Base-by-base conservation (phyloP, 2,113 vertebrate genomes). In the Delphinapterus leucas region DNA sequence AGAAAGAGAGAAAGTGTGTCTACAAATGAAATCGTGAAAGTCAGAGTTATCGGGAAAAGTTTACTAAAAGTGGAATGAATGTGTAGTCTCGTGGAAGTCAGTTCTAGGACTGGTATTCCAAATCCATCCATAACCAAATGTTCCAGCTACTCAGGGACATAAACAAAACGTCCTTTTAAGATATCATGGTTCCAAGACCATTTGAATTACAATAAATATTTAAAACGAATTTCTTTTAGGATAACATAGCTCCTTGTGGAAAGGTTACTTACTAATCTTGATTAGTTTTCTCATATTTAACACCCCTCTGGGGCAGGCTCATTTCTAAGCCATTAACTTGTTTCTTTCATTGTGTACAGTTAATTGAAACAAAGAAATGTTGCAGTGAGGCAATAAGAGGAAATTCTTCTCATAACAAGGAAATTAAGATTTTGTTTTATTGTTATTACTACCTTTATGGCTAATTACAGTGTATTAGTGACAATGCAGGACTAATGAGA, bases 351-450 rank as follows among this genome's bases (percentile, higher is more conserved):
- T 90, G 79, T 26, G 9, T 63, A 44, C 13, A 41, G 73, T 92
- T 82, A 85, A 85, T 82, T 93, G 60, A 88, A 96, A 81, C 74
- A 44, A 96, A 95, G 88, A 83, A 92, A 82, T 33, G 17, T 61
- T 58, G 53, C 26, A 31, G 38, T 17, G 38, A 92, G 73, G 47
- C 80, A 79, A 38, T 58, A 84, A 81, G 67, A 74, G 79, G 55
- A 85, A 94, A 61, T 87, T 90, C 28, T 38, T 89, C 65, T 88
- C 58, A 31, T 53, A 79, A 49, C 13, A 31, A 96, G 63, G 70
- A 94, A 80, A 70, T 79, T 31, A 90, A 68, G 17, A 41, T 84
- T 96, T 90, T 31, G 23, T 73, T 95, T 55, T 88, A 70, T 84
- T 90, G 31, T 55, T 49, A 58, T 65, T 47, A 63, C 10, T 68